Conservation (phyloP, 2,797 vertebrate genomes). For the Gephyroberyx darwinii region DNA sequence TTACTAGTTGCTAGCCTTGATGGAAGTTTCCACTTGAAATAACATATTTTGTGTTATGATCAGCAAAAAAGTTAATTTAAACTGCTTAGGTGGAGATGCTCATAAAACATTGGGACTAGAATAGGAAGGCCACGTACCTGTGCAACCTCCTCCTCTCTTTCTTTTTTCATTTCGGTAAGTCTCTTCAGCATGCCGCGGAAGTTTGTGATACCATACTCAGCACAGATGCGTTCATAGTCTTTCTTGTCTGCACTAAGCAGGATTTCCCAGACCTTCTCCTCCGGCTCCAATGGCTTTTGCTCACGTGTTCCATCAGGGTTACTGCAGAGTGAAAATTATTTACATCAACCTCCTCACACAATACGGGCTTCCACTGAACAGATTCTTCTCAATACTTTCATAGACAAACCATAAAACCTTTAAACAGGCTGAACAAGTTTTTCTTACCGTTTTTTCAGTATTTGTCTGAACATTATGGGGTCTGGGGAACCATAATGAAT, state of each 20-base stretch:
- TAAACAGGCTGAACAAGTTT: neutral
- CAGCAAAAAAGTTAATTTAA: neutral
- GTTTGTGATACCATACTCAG: constrained; percentile 85
- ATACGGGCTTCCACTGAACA: neutral
- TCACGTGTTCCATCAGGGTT: constrained; percentile 71
- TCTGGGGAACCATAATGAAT: constrained; percentile 58
- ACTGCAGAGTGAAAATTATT: constrained; percentile 33
- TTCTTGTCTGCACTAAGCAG: constrained; percentile 88
- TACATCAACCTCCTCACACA: neutral
- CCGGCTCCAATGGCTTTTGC: constrained; percentile 69
- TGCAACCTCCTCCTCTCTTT: constrained; percentile 81
- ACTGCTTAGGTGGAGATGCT: constrained; percentile 44
- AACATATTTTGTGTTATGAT: neutral
- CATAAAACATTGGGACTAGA: neutral
- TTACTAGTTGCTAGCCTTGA: neutral
- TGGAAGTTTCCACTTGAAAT: neutral
- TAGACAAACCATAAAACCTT: neutral
- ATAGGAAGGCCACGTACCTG: constrained; percentile 75
- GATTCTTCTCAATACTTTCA: neutral
- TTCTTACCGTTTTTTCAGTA: constrained; percentile 86
- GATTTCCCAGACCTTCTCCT: constrained; percentile 89
- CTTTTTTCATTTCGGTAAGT: constrained; percentile 84
- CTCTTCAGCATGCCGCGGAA: constrained; percentile 91
- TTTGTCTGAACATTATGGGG: constrained; percentile 77
- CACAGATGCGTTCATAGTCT: constrained; percentile 91